These are phyloP conservation scores for Microplitis manilae DNA, from an alignment of 2,888 invertebrate genomes.

Conservation along the genomic window DNA sequence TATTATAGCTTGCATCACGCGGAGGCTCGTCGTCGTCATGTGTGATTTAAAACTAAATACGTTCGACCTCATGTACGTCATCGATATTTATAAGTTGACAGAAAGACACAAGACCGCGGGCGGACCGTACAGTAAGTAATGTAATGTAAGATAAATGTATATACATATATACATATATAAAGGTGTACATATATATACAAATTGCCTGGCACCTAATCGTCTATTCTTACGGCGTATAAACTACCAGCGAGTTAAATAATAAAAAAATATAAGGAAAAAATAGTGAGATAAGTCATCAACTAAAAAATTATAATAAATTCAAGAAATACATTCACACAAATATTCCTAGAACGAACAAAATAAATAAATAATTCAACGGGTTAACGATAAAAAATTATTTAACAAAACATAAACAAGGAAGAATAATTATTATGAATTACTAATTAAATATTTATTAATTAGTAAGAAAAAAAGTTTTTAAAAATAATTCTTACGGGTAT, in stretches of 20 bases:
- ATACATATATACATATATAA: conserved; percentile 17
- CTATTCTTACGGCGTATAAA: conserved; percentile 1
- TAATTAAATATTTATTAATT: conserved; percentile 11
- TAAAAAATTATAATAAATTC: conserved; percentile 13
- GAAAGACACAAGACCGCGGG: conserved; percentile 14
- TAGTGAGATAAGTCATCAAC: background rate
- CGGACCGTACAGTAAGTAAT: conserved; percentile 13
- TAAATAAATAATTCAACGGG: background rate
- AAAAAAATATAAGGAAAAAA: conserved; percentile 21
- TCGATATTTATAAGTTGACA: conserved; percentile 39
- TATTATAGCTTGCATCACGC: conserved; percentile 18
- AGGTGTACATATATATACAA: conserved; percentile 3
- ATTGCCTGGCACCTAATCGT: background rate
- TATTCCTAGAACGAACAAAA: background rate
- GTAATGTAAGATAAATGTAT: conserved; percentile 8
- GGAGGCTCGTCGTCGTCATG: conserved; percentile 34
- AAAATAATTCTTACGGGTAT: conserved; percentile 84
- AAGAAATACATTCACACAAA: background rate
- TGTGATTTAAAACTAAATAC: conserved; percentile 29
- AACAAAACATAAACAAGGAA: background rate
- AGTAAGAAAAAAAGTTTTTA: background rate
- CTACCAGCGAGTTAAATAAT: conserved; percentile 13
- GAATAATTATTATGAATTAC: background rate
- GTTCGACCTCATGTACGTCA: conserved; percentile 40
- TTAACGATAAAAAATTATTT: background rate